These are phyloP conservation scores for Catostomus latipinnis DNA, from an alignment of 2,797 vertebrate genomes.

Conservation along the genomic window DNA sequence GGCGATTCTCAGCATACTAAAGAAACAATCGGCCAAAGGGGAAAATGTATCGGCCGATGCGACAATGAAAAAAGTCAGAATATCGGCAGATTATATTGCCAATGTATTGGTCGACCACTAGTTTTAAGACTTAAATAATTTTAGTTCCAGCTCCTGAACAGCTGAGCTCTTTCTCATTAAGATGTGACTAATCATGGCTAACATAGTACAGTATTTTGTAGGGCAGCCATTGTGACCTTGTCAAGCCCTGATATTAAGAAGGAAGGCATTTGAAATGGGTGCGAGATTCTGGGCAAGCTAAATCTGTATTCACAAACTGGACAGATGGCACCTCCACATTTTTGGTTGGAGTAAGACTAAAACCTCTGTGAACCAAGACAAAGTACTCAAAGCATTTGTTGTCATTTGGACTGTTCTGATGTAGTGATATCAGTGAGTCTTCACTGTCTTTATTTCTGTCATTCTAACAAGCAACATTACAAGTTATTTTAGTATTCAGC, in stretches of 20 bases:
- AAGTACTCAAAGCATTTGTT: neutral
- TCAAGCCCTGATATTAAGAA: conserved; percentile 40
- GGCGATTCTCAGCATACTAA: no score
- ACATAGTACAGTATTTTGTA: conserved; percentile 15
- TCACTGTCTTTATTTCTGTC: neutral
- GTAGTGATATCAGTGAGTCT: neutral
- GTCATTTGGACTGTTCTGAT: neutral
- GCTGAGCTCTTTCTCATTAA: conserved; percentile 44
- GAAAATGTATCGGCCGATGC: no score
- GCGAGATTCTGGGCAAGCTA: conserved; percentile 8
- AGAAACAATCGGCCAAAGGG: no score
- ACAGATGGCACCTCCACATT: conserved; percentile 40
- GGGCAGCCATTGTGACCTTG: conserved; percentile 51
- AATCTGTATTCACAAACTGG: conserved; percentile 36
- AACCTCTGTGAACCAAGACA: neutral
- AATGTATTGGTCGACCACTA: neutral
- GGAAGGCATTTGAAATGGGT: conserved; percentile 20
- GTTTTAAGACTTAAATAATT: conserved; percentile 46
- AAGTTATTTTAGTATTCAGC: neutral
- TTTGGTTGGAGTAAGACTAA: conserved; percentile 35
- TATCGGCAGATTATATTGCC: no score
- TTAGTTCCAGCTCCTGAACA: conserved; percentile 49
- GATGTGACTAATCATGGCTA: conserved; percentile 44
- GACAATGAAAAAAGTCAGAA: no score
- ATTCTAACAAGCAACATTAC: neutral